Evolutionary conservation across 2,888 invertebrate species (phyloP).

Genomic region (Drosophila barbarae): DNA sequence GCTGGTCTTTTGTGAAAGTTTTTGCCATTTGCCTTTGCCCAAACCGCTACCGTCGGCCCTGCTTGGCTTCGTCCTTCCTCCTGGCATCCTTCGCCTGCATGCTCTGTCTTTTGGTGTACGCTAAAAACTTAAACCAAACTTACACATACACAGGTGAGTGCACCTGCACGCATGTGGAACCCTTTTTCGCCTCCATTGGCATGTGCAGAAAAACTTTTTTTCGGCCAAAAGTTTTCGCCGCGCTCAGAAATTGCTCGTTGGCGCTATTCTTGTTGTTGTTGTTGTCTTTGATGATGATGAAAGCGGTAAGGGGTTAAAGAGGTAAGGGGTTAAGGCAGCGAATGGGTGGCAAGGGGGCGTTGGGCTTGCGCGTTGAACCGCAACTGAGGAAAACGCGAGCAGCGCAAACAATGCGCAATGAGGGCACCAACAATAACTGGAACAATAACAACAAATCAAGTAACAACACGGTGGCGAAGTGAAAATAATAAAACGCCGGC

Average conservation of each 20-base stretch:
- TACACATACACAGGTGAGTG: slow-evolving; percentile 51
- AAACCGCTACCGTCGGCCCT: slow-evolving; percentile 28
- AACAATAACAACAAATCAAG: slow-evolving; percentile 55
- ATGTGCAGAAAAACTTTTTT: slow-evolving; percentile 65
- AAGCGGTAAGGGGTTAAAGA: slow-evolving; percentile 48
- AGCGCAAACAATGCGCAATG: slow-evolving; percentile 60
- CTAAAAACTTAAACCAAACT: slow-evolving; percentile 75
- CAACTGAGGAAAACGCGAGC: slow-evolving; percentile 66
- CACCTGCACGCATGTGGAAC: slow-evolving; percentile 73
- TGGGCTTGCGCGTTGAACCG: slow-evolving; percentile 64
- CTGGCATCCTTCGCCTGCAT: slow-evolving; percentile 13
- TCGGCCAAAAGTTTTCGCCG: slow-evolving; percentile 61
- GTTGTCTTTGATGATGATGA: slow-evolving; percentile 69
- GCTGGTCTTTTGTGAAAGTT: slow-evolving; percentile 73
- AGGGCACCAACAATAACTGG: slow-evolving; percentile 38
- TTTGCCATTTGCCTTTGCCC: slow-evolving; percentile 39
- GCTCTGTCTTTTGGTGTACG: slow-evolving; percentile 52
- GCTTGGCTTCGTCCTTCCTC: slow-evolving; percentile 10
- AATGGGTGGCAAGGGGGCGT: background rate
- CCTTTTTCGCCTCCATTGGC: slow-evolving; percentile 63
- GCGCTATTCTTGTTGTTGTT: slow-evolving; percentile 22
- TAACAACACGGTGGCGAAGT: slow-evolving; percentile 45
- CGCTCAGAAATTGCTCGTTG: slow-evolving; percentile 36
- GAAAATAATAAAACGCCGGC: slow-evolving; percentile 41
- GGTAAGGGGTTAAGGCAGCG: background rate